Base-by-base conservation (phyloP, 1,140 invertebrate genomes). In the Drosophila hydei region DNA sequence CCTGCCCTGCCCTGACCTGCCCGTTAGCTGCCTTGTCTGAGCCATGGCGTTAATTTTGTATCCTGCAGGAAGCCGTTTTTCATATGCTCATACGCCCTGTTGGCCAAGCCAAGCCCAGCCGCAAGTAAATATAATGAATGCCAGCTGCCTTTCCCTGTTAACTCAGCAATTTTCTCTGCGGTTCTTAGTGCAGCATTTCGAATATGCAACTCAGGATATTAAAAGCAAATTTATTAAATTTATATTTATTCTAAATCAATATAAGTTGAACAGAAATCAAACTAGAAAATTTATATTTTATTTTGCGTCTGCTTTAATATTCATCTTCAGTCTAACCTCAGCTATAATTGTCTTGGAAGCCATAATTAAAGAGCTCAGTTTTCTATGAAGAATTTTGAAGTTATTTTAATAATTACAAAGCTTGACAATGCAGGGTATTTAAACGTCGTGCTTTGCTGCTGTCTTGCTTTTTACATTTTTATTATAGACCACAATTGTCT, bases 91-190 rank as follows among this genome's bases (percentile, higher is more conserved):
- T 85, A 77, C 81, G 80, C 77, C 73, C 45, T 64, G 76, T 85
- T 85, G 77, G 36, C 55, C 38, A 50, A 21, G 30, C 36, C 18
- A 18, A 16, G 48, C 48, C 27, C 43, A 60, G 69, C 63, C 71
- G 54, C 60, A 69, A 74, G 75, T 64, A 25, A 69, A 43, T 47
- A 78, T 76, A 80, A 85, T 87, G 81, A 85, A 85, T 85, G 81
- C 80, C 77, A 87, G 78, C 70, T 56, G 63, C 42, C 42, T 55
- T 47, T n/a, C 27, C 21, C 67, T 51, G 18, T 43, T 61, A 48
- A 43, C 27, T 23, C 60, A 45, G 23, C 30, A 36, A 62, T 58
- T n/a, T n/a, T 69, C 42, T 18, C 21, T 52, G 11, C 3, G 30
- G 30, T 33, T 11, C 30, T 33, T 11, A 11, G 9, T 11, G 2